These are phyloP conservation scores for Grallaria varia DNA, from an alignment of 2,113 vertebrate genomes.

Conservation along the genomic window DNA sequence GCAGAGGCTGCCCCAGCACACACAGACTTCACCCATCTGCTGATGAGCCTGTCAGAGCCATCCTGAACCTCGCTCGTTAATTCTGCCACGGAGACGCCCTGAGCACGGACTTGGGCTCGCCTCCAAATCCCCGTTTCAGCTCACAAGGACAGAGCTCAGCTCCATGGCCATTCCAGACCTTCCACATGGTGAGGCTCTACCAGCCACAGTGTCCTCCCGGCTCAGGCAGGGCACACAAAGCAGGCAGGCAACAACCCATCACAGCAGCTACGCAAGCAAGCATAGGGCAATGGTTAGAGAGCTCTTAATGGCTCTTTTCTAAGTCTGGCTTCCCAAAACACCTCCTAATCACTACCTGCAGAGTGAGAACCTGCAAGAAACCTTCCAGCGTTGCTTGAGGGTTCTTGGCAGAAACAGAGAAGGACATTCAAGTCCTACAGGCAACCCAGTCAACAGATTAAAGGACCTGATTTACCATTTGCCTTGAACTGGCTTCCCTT, in stretches of 20 bases:
- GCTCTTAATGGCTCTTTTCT: neutral
- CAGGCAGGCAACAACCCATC: neutral
- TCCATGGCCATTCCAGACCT: neutral
- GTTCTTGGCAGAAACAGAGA: neutral
- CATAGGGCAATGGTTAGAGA: neutral
- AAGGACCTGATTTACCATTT: neutral
- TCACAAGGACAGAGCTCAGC: neutral
- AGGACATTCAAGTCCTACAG: neutral
- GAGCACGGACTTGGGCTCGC: neutral
- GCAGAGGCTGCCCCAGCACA: neutral
- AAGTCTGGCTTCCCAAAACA: neutral
- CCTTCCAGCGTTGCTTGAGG: neutral
- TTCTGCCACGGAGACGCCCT: neutral
- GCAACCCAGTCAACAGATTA: neutral
- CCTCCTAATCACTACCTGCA: neutral
- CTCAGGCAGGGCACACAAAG: neutral
- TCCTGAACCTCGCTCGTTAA: neutral
- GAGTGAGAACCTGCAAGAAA: neutral
- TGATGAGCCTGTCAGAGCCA: neutral
- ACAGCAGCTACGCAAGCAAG: neutral
- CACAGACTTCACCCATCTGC: neutral
- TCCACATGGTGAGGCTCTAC: neutral
- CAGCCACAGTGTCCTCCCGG: neutral
- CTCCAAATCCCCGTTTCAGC: neutral
- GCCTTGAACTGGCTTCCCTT: neutral